phyloP scores from a whole-genome alignment of 2,113 vertebrate genomes.

The Synchiropus splendidus region DNA sequence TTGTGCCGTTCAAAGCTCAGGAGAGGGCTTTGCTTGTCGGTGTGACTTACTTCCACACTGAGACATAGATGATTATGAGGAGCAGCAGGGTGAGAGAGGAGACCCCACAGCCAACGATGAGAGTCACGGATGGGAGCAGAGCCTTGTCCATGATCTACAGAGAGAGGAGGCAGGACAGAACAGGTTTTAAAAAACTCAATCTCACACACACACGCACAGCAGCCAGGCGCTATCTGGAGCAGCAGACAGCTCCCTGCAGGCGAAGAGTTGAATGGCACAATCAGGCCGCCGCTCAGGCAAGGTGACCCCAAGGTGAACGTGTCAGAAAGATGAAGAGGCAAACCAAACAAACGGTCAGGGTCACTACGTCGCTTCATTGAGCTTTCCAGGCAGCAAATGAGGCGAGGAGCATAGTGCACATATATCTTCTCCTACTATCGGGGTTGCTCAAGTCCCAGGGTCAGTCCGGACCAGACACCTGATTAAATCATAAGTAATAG shows the following conservation, averaged over 20 bases:
- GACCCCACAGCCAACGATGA: constrained; percentile 97
- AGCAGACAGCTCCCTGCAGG: constrained; percentile 53
- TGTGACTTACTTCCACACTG: constrained; percentile 89
- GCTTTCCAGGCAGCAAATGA: constrained; percentile 48
- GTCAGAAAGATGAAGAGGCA: constrained; percentile 50
- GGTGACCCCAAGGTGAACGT: constrained; percentile 67
- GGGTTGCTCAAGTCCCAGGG: constrained; percentile 12
- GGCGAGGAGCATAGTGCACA: constrained; percentile 22
- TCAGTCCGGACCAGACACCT: constrained; percentile 5
- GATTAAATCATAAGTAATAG: too few relatives aligned
- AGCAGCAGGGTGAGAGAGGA: constrained; percentile 92
- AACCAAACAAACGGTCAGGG: constrained; percentile 40
- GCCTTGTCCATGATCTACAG: constrained; percentile 90
- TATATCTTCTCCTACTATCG: constrained; percentile 15
- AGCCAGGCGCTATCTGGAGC: constrained; percentile 35
- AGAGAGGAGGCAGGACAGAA: constrained; percentile 45
- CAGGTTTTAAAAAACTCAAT: constrained; percentile 6
- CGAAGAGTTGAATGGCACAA: constrained; percentile 52
- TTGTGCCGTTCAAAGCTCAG: constrained; percentile 1
- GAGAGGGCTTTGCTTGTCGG: constrained; percentile 3
- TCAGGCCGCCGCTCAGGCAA: constrained; percentile 59
- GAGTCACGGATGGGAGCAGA: constrained; percentile 88
- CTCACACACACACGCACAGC: constrained; percentile 3
- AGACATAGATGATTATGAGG: constrained; percentile 97
- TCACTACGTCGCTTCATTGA: constrained; percentile 24